Evolutionary conservation across 1,140 invertebrate genomes (phyloP), one percentile per base, ranked within the genome.

Genomic region (Nomia melanderi): DNA sequence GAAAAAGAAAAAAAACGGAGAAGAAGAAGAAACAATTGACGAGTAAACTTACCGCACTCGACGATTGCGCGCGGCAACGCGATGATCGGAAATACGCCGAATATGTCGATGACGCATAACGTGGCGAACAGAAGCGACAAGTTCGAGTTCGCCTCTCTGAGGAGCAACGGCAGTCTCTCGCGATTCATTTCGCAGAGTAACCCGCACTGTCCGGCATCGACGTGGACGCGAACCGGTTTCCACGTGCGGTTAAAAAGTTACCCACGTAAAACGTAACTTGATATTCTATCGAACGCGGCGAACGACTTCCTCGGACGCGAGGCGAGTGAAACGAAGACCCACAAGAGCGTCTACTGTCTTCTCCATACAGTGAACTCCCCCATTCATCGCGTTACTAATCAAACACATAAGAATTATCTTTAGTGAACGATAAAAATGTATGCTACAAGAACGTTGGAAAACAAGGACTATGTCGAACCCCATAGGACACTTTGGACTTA

Each of bases 41-140:
- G n/a, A n/a, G n/a, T n/a, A 53, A 62, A 85, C 88, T 89, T 70
- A 96, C 95, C 95, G 79, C 96, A 96, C 79, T 95, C 92, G 23
- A 96, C 94, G 25, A 96, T 93, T 25, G 95, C 92, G 75, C 94
- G 94, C 0, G 96, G 96, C 65, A 97, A 86, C 6, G 95, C 93
- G 1, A 97, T 94, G 3, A 97, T 94, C 0, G 96, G 96, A 86
- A 96, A 96, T 0, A 97, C 96, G 44, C 96, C 96, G 83, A 97
- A 96, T 60, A 97, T 93, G 89, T 97, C 96, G 9, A 97, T 92
- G 23, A 97, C 94, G 86, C 96, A 97, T 20, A 96, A 90, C 9
- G 94, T 93, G 0, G 96, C 94, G 86, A 96, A 96, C 50, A 96
- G 86, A 1, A 96, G 89, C 20, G 95, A 95, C 14, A 96, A 90